These are phyloP conservation scores for Lycaena phlaeas DNA, from an alignment of 2,888 invertebrate genomes.

Conservation along the genomic window DNA sequence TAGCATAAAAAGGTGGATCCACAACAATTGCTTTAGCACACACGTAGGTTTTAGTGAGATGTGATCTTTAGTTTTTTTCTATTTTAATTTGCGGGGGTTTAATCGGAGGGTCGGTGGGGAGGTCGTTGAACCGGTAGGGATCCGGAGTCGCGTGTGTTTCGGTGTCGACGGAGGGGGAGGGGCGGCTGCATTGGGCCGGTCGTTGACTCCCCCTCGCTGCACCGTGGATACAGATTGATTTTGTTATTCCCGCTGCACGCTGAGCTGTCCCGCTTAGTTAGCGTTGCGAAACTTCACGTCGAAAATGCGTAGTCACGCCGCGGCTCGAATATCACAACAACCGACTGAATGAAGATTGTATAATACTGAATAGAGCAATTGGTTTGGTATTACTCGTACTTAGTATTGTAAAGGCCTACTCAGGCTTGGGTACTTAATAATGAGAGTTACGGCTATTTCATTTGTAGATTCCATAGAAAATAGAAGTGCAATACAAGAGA, in stretches of 20 bases:
- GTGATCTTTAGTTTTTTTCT: conserved; percentile 13
- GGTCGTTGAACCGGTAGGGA: conserved; percentile 63
- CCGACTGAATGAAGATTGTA: no score
- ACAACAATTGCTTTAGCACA: no score
- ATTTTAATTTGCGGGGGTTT: conserved; percentile 30
- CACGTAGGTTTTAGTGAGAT: conserved; percentile 8
- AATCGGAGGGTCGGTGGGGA: conserved; percentile 39
- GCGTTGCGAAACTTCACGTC: background rate
- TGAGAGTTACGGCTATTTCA: no score
- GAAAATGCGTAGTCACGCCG: background rate
- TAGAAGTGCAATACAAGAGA: no score
- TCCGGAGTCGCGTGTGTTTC: conserved; percentile 39
- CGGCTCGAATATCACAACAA: no score
- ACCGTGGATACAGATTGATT: conserved; percentile 42
- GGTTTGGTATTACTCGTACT: no score
- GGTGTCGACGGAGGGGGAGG: conserved; percentile 38
- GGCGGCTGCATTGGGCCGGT: conserved; percentile 51
- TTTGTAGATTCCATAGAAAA: no score
- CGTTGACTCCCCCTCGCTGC: conserved; percentile 56
- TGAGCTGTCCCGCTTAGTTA: background rate
- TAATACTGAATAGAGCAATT: no score
- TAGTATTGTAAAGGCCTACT: no score
- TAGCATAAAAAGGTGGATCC: no score
- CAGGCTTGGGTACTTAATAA: no score
- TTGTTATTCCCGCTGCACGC: conserved; percentile 13